Base-by-base conservation (phyloP, 2,797 vertebrate species). In the Typhlichthys subterraneus region DNA sequence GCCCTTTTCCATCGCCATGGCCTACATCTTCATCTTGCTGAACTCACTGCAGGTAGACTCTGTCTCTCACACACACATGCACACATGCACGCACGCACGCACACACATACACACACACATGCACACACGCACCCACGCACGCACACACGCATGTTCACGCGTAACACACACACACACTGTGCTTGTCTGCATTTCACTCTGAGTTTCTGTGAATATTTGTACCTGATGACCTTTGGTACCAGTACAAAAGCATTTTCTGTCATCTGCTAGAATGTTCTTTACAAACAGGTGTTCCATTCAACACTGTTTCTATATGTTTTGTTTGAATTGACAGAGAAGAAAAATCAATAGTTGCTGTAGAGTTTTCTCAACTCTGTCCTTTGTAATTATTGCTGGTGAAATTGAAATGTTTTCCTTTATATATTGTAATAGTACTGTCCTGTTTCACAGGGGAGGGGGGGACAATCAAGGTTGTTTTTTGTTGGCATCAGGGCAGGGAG, bases 21-120 rank as follows among this genome's bases (percentile, higher is more conserved):
- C 93, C 14, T 94, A 94, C 63, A 74, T 93, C 85, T 94, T 94
- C 76, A 85, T 93, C 66, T 65, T 93, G 50, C 92, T 94, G 77
- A 94, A 94, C 86, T 93, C 93, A 14, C 78, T 94, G 46, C 93
- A 94, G 93, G 93, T 94, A 91, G 13, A 3, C 23, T 23, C n/a
- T 14, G 46, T n/a, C 57, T 5, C 47, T 31, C 23, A 23, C 51
- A 23, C 60, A 1, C 51, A 10, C 42, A 2, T 15, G 7, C 60
- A 19, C 57, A 13, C 45, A 29, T 45, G 7, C 55, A 59, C 23
- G 19, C 47, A n/a, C 23, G 2, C 19, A 12, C 53, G 13, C 23
- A 33, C 13, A 1, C 12, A 10, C 45, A 46, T 10, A 10, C n/a
- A 14, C 45, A 46, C 10, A 10, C n/a, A 14, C 1, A 38, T 4